Base-by-base conservation (phyloP, 2,797 vertebrate species). In the Enoplosus armatus region DNA sequence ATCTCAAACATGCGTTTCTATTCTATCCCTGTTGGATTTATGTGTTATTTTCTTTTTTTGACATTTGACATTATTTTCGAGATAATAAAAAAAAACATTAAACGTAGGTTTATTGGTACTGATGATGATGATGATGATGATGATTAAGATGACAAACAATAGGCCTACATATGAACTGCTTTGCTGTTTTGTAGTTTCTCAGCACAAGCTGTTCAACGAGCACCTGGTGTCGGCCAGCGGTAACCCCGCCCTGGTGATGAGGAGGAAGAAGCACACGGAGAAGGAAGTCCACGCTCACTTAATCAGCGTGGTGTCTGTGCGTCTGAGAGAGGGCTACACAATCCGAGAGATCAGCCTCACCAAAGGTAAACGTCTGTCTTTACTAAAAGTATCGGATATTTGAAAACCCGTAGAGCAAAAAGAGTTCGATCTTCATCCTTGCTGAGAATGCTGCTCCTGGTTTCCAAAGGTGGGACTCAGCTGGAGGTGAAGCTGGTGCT, bases 151-250 rank as follows among this genome's bases (percentile, higher is more conserved):
- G n/a, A n/a, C n/a, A 45, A 48, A 24, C 35, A 27, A 59, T 5
- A 18, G 9, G 7, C 9, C 1, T 33, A 24, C 4, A 37, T 27
- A n/a, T 8, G 59, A 15, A 69, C 27, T 45, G 20, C 22, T 70
- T 65, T 2, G 29, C 24, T 76, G 26, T 70, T 63, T 73, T 75
- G 47, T 85, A 99, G 98, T 97, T 83, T 97, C 97, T 31, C 97
- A 99, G 91, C 97, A 99, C 92, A 97, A 97, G 77, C 93, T 99
- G n/a, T 99, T 99, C 89, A 99, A 99, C 2, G 98, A 99, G 91
- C 98, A 99, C 86, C 92, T 99, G 90, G 97, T 99, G 83, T 99
- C 98, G 0, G 97, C 97, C 22, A 99, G 97, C 79, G 97, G 97
- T 79, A 99, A 99, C 89, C 98, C 98, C 0, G 97, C 98, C 0